Base-by-base conservation (phyloP, 2,888 invertebrate species). In the Heliothis peltigera region DNA sequence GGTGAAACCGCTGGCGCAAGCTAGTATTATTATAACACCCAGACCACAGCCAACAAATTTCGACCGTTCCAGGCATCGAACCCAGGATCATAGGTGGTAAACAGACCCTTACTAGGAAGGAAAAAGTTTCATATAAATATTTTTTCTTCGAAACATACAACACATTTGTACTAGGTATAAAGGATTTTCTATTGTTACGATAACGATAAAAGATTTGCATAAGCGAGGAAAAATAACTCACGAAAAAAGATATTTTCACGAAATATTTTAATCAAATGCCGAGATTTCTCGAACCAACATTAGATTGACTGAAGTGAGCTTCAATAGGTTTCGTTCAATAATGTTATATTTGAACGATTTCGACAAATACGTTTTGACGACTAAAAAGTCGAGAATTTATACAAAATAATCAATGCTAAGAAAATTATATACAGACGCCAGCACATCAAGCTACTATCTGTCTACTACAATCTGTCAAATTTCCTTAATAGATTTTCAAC, bases 151-250 rank as follows among this genome's bases (percentile, higher is more conserved):
- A n/a, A 39, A 39, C 39, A 39, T 39, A 39, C 39, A 39, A n/a
- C n/a, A 39, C 39, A 39, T n/a, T 39, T 10, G n/a, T 39, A 5
- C n/a, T 39, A n/a, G n/a, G n/a, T n/a, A 39, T n/a, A n/a, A 39
- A 39, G n/a, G 39, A 39, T 39, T 39, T 35, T 39, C 39, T 39
- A n/a, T n/a, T 39, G 39, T 39, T 39, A 39, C 15, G 39, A 15
- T 39, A 39, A 15, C 39, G 39, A 39, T 39, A 39, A 39, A 39
- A 39, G 39, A 39, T 39, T 39, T 39, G 15, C 39, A 39, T 39
- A 39, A 39, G n/a, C 39, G 39, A 39, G 15, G 39, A 39, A 39
- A 39, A 39, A 39, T 39, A 39, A 39, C 39, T n/a, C n/a, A 39
- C 39, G 10, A 32, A n/a, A n/a, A 39, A 39, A 39, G 15, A 39